Conservation (phyloP, 2,797 vertebrate genomes). For the Cryptoblepharus egeriae region DNA sequence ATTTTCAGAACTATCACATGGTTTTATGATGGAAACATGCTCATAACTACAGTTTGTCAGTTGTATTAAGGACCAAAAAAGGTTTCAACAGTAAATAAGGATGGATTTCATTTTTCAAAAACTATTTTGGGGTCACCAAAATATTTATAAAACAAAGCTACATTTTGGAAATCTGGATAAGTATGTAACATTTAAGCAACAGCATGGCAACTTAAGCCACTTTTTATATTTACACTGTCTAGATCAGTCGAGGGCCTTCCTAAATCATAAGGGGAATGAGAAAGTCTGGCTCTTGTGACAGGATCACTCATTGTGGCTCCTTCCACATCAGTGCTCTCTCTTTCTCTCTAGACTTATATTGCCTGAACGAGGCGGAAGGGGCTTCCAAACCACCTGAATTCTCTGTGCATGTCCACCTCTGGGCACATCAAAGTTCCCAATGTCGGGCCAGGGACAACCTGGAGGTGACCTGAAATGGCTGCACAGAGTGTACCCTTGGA, state of each 20-base stretch:
- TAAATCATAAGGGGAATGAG: not conserved
- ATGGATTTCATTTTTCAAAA: too few species aligned
- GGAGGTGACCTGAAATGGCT: too few species aligned
- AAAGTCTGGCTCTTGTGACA: too few species aligned
- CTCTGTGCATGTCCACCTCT: too few species aligned
- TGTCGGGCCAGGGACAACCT: too few species aligned
- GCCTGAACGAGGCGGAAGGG: too few species aligned
- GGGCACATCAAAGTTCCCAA: too few species aligned
- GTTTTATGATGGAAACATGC: not conserved
- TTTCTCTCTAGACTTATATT: too few species aligned
- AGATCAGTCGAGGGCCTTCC: not conserved
- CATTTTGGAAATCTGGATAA: not conserved
- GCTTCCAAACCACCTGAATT: too few species aligned
- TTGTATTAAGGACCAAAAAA: not conserved
- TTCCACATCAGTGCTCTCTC: too few species aligned
- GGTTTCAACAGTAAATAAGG: not conserved
- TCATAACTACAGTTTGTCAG: constrained; percentile 14
- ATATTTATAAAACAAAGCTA: not conserved
- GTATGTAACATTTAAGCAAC: not conserved
- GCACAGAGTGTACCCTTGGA: not conserved
- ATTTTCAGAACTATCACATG: not conserved
- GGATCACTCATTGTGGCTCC: too few species aligned
- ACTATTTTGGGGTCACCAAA: too few species aligned
- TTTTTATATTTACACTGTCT: not conserved
- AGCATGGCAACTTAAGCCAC: not conserved